These are phyloP conservation scores for Pelobates fuscus DNA, from an alignment of 2,113 vertebrate genomes.

Conservation along the genomic window DNA sequence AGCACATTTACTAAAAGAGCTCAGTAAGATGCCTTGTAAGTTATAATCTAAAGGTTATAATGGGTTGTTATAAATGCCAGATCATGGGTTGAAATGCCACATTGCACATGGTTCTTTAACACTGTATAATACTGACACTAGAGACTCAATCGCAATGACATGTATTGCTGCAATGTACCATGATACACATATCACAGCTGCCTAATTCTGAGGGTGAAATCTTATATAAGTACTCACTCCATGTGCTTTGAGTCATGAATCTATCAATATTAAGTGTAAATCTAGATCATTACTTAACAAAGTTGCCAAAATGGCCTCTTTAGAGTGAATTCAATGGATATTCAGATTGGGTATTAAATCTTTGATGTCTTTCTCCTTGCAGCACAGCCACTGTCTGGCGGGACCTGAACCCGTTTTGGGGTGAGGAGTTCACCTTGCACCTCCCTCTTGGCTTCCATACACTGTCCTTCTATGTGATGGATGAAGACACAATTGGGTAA, in stretches of 20 bases:
- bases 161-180: too few relatives aligned
- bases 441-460: constrained; percentile 81
- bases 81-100: too few relatives aligned
- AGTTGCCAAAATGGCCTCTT: background rate
- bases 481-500: constrained; percentile 87
- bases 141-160: too few relatives aligned
- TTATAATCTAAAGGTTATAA: too few relatives aligned
- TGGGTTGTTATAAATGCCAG: too few relatives aligned
- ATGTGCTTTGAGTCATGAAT: background rate
- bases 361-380: background rate
- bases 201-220: too few relatives aligned
- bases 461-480: constrained; percentile 85
- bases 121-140: too few relatives aligned
- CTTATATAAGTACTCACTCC: too few relatives aligned
- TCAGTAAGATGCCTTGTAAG: too few relatives aligned
- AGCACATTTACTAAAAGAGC: too few relatives aligned
- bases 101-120: too few relatives aligned
- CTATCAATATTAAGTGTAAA: background rate
- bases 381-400: constrained; percentile 89
- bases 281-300: background rate
- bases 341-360: background rate
- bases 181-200: too few relatives aligned
- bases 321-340: background rate
- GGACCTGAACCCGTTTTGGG: constrained; percentile 90
- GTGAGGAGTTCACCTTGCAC: constrained; percentile 85